Conservation (phyloP, 2,888 invertebrate genomes). For the Mythimna vitellina region DNA sequence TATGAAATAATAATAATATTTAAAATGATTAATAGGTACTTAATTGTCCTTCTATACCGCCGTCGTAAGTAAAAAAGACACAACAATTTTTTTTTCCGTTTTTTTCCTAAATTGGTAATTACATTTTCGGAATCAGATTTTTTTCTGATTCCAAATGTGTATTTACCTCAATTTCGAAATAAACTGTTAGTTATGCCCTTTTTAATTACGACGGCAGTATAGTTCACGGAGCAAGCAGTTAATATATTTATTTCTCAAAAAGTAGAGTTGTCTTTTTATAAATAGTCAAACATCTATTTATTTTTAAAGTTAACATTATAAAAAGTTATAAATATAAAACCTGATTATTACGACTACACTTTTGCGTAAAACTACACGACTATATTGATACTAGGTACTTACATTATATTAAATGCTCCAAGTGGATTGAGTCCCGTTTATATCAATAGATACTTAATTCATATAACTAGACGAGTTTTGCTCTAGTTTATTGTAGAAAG, state of each 20-base stretch:
- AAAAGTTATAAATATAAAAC: background rate
- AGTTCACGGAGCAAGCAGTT: background rate
- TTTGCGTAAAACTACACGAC: constrained; percentile 3
- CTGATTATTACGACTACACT: background rate
- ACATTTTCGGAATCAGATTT: no score
- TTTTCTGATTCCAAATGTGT: no score
- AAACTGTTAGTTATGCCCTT: no score
- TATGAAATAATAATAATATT: background rate
- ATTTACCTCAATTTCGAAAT: no score
- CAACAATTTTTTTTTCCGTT: no score
- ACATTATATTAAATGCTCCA: constrained; percentile 47
- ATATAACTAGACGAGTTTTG: constrained; percentile 61
- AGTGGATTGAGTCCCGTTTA: constrained; percentile 43
- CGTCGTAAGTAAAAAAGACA: no score
- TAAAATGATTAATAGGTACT: background rate
- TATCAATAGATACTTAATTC: constrained; percentile 63
- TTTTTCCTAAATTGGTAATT: no score
- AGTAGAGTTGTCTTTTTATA: background rate
- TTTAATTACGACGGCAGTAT: no score
- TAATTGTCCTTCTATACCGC: constrained; percentile 3
- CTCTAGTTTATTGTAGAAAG: constrained; percentile 78
- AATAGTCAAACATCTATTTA: background rate
- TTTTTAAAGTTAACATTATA: background rate
- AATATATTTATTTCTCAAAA: background rate
- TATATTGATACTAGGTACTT: constrained; percentile 45